Evolutionary conservation across 2,797 vertebrate genomes (phyloP).

Genomic region (Merluccius polli): DNA sequence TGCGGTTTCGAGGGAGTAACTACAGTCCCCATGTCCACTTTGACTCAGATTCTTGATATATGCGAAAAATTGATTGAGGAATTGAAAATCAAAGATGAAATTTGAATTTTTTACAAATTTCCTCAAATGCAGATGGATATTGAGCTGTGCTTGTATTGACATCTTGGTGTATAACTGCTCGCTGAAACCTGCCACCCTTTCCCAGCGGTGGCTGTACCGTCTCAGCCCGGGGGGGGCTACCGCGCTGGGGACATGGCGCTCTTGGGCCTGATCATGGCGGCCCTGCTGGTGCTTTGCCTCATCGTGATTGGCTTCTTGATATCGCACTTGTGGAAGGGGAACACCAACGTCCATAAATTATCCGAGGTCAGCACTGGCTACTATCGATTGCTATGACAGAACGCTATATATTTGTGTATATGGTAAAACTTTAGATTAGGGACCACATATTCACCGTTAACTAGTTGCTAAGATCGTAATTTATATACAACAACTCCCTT

Average conservation of each 20-base stretch:
- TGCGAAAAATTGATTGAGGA: not conserved
- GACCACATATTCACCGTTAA: no score
- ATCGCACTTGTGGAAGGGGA: conserved; percentile 69
- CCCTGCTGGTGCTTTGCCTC: conserved; percentile 77
- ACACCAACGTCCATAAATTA: conserved; percentile 61
- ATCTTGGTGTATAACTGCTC: not conserved
- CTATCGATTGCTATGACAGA: not conserved
- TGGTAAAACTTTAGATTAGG: no score
- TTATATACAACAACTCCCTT: no score
- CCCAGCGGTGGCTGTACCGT: conserved; percentile 61
- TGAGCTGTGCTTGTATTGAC: not conserved
- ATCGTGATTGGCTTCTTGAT: conserved; percentile 75
- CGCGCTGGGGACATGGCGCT: conserved; percentile 80
- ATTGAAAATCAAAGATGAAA: not conserved
- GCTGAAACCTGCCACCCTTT: not conserved
- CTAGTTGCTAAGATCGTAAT: no score
- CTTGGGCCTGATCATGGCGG: conserved; percentile 81
- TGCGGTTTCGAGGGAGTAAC: not conserved
- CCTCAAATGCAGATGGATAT: no score
- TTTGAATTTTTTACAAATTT: no score
- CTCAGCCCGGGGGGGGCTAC: conserved; percentile 62
- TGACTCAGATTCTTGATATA: not conserved
- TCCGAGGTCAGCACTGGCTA: conserved; percentile 62
- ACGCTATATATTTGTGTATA: not conserved
- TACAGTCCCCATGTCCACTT: no score